These are phyloP conservation scores for Pogonocichla stellata DNA, from an alignment of 2,113 vertebrate genomes.

Conservation along the genomic window DNA sequence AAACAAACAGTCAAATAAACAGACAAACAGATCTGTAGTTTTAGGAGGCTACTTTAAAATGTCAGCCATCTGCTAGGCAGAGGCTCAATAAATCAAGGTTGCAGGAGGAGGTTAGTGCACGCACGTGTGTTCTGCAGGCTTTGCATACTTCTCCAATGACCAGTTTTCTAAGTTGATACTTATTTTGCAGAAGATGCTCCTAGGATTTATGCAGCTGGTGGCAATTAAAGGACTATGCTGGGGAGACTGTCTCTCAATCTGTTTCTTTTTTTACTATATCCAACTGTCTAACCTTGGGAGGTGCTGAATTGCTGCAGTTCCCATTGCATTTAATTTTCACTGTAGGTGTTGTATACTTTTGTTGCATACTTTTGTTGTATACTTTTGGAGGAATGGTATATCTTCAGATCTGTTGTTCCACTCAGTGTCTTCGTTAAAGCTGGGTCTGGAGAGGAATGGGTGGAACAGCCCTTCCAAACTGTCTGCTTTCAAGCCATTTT, in stretches of 20 bases:
- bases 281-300: neutral
- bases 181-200: slow-evolving; percentile 70
- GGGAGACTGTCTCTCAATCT: neutral
- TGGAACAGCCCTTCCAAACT: neutral
- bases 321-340: neutral
- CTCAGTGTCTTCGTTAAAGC: neutral
- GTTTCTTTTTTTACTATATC: neutral
- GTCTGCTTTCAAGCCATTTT: neutral
- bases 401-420: neutral
- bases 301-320: neutral
- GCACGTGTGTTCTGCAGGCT: slow-evolving; percentile 56
- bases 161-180: slow-evolving; percentile 60
- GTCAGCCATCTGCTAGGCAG: slow-evolving; percentile 67
- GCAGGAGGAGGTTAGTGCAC: neutral
- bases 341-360: neutral
- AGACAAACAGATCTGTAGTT: neutral
- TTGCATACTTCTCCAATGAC: slow-evolving; percentile 72
- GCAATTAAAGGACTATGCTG: slow-evolving; percentile 58
- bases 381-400: neutral
- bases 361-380: neutral
- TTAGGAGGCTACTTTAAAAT: slow-evolving; percentile 34
- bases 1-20: neutral
- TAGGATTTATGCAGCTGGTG: slow-evolving; percentile 69
- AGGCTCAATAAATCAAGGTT: slow-evolving; percentile 57
- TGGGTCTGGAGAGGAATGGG: neutral